phyloP scores from a whole-genome alignment of 2,797 vertebrate genomes.

The Fistularia tabacaria region DNA sequence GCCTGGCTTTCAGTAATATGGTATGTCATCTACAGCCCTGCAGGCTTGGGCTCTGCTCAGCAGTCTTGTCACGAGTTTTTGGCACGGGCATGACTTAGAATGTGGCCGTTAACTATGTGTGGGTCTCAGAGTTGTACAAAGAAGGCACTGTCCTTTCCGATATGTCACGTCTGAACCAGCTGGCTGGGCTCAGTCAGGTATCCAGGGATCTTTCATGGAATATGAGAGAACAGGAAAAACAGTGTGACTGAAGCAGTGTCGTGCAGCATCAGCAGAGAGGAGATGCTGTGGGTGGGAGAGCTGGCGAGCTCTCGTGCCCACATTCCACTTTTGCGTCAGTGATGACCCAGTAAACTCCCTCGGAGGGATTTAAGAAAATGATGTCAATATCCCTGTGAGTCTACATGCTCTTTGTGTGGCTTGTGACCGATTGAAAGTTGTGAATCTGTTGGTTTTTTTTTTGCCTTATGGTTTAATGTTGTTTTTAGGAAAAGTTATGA shows the following conservation, averaged over 20 bases:
- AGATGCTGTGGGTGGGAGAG: conserved; percentile 20
- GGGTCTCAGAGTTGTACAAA: background rate
- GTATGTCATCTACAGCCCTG: conserved; percentile 16
- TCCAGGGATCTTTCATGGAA: background rate
- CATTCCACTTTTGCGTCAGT: conserved; percentile 33
- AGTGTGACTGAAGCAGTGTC: background rate
- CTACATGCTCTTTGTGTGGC: too few relatives aligned
- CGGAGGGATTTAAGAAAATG: conserved; percentile 16
- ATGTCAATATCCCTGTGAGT: conserved; percentile 10
- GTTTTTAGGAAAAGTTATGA: too few relatives aligned
- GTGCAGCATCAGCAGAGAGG: conserved; percentile 7
- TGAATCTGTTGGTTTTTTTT: too few relatives aligned
- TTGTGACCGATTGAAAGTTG: too few relatives aligned
- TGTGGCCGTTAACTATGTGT: background rate
- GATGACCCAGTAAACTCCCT: conserved; percentile 49
- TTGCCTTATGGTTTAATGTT: too few relatives aligned
- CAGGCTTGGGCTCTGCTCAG: conserved; percentile 8
- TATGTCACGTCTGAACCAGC: conserved; percentile 3
- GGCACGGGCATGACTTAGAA: conserved; percentile 5
- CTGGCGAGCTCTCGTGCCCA: conserved; percentile 15
- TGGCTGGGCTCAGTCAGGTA: background rate
- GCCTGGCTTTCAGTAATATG: background rate
- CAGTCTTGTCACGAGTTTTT: conserved; percentile 16
- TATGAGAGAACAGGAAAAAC: conserved; percentile 4
- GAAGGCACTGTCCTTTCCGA: background rate